Base-by-base conservation (phyloP, 2,113 vertebrate species). In the Psilopogon haemacephalus region DNA sequence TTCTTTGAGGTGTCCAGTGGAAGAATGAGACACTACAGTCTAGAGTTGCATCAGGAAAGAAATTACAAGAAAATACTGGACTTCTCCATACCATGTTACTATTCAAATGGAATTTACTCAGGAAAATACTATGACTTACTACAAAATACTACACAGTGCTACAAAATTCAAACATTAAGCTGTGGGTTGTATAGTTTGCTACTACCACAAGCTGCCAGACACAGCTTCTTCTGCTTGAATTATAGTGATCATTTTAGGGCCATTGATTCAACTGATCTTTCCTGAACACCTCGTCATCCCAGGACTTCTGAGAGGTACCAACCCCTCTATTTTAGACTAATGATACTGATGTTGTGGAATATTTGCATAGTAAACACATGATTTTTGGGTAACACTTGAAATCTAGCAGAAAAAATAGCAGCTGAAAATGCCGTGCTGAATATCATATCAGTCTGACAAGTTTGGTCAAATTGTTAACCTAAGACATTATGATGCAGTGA, bases 381-480 rank as follows among this genome's bases (percentile, higher is more conserved):
- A 2, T 64, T 86, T 86, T 73, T 62, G 35, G n/a, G 65, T 86
- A 84, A 84, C 26, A 26, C 32, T 78, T 58, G 52, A 90, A 92
- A 96, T 93, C 71, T 92, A 93, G 77, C 67, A 86, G 94, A 95
- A 72, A 69, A 72, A 86, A 75, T 30, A 86, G 35, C 62, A 81
- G 33, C 65, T 94, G 73, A 88, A 95, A 92, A 84, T 82, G n/a
- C 62, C 62, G 59, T 72, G 38, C 15, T 88, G 58, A 92, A 72
- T 75, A 75, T 68, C 56, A 4, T 62, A 65, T 89, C 83, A 63
- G 15, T n/a, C 42, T 95, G 88, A 96, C 91, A 91, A 83, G 60
- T 90, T 68, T 95, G 79, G 64, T 88, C 82, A 91, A 77, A 67
- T 64, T 63, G 76, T 89, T 89, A 93, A 95, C 79, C 79, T 89